Percentiles rank a stretch among this genome's conserved stretches.
Conservation (phyloP, 2,888 invertebrate species). For the Physocephala rufipes region DNA sequence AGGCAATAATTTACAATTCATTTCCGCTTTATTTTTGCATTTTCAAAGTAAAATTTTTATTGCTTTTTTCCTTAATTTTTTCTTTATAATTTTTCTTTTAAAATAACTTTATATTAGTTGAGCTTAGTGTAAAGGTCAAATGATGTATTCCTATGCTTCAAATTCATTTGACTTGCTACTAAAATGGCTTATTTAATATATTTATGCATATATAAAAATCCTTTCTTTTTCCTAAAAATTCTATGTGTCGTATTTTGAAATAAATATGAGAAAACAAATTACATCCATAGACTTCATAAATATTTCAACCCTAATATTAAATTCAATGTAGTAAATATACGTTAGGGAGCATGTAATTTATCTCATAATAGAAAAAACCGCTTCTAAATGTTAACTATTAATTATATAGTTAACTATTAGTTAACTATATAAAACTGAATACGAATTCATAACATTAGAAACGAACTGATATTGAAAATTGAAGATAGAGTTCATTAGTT, state of each 20-base stretch:
- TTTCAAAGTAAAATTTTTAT: background rate
- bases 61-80: slow-evolving; percentile 9
- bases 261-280: no score
- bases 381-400: slow-evolving; percentile 52
- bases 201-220: no score
- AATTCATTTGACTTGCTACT: no score
- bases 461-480: no score
- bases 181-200: no score
- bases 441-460: no score
- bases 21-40: background rate
- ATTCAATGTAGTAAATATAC: no score
- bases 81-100: slow-evolving; percentile 14
- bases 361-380: slow-evolving; percentile 41
- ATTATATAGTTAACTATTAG: slow-evolving; percentile 16
- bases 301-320: no score
- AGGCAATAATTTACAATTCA: background rate
- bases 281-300: no score
- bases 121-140: background rate
- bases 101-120: slow-evolving; percentile 23
- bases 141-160: background rate
- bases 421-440: slow-evolving; percentile 19
- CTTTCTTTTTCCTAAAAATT: no score
- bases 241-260: no score
- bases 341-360: slow-evolving; percentile 25
- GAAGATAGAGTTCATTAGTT: no score